phyloP scores from a whole-genome alignment of 92 coral and sea anemone genomes.

The Pocillopora meandrina region DNA sequence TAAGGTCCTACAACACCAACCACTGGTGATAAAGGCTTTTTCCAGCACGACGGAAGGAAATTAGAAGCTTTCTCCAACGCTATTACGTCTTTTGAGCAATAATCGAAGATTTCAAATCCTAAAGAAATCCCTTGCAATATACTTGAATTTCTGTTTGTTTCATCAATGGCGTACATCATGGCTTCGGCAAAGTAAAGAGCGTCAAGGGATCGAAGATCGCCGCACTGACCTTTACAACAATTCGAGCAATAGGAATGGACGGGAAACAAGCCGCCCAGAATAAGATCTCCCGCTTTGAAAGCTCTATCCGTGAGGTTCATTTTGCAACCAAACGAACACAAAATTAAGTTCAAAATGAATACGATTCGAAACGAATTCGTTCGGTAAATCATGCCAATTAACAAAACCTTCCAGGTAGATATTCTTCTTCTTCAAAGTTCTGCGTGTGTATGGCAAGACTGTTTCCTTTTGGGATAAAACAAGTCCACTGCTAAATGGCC shows the following conservation, averaged over 20 bases:
- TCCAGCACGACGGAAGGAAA: slow-evolving; percentile 19
- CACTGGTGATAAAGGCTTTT: slow-evolving; percentile 1
- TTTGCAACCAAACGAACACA: not conserved
- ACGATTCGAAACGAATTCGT: not conserved
- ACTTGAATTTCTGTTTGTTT: slow-evolving; percentile 26
- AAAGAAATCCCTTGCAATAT: slow-evolving; percentile 43
- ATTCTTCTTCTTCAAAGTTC: not conserved
- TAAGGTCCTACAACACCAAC: slow-evolving; percentile 66
- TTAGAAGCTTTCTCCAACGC: slow-evolving; percentile 45
- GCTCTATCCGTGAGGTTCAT: slow-evolving; percentile 9
- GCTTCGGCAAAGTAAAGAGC: slow-evolving; percentile 43
- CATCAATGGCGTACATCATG: slow-evolving; percentile 51
- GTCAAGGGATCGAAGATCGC: slow-evolving; percentile 36
- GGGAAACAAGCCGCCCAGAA: slow-evolving; percentile 50
- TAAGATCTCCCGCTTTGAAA: slow-evolving; percentile 44
- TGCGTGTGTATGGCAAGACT: not conserved
- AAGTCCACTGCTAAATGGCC: not conserved
- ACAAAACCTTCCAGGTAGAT: not conserved
- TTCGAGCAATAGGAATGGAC: slow-evolving; percentile 39
- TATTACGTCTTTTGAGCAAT: slow-evolving; percentile 52
- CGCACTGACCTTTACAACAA: slow-evolving; percentile 16
- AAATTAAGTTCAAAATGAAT: slow-evolving; percentile 1
- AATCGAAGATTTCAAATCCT: slow-evolving; percentile 51
- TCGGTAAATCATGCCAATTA: slow-evolving; percentile 1
- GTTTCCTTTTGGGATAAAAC: not conserved